Evolutionary conservation across 1,140 invertebrate species (phyloP), one percentile per base, ranked within the genome.

Genomic region (Coelopa frigida): DNA sequence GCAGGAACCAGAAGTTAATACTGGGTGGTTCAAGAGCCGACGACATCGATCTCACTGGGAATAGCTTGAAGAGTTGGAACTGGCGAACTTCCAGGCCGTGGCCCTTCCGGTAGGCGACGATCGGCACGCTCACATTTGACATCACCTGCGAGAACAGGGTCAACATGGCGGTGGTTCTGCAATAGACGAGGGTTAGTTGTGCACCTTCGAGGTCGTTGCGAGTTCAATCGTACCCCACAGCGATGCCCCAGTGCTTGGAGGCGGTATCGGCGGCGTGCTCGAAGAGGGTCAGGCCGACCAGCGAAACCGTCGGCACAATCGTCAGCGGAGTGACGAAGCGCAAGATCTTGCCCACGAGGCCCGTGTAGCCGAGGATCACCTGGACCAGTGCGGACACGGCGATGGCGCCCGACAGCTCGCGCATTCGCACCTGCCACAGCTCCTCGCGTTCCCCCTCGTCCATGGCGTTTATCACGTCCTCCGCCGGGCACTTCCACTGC

Each of bases 81-180:
- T 78, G 78, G 0, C 62, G 64, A 10, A 85, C 53, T 26, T 70
- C 68, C 37, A 80, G 62, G 1, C 85, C 84, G 15, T 72, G 62
- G 5, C 70, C 71, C 55, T 76, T 79, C 41, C 71, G 73, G 53
- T 80, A 89, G 1, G 71, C 64, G 14, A 82, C 53, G 1, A 81
- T 67, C 0, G 87, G 87, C 15, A 83, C 68, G 14, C 76, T 68
- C 0, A 90, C 76, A 36, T 86, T 76, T 4, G 76, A 74, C 70
- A 92, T 72, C 58, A 86, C 81, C 69, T 91, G 85, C 0, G 88
- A 90, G 58, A 91, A 92, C 17, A 89, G 58, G 0, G 87, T 84
- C 48, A 92, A 70, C 64, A 92, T 74, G 1, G 78, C 70, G 46
- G 91, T 86, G 1, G 89, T 92, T 42, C 89, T 92, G 67, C 0